Base-by-base conservation (phyloP, 92 coral and sea anemone genomes). In the Muricea muricata region DNA sequence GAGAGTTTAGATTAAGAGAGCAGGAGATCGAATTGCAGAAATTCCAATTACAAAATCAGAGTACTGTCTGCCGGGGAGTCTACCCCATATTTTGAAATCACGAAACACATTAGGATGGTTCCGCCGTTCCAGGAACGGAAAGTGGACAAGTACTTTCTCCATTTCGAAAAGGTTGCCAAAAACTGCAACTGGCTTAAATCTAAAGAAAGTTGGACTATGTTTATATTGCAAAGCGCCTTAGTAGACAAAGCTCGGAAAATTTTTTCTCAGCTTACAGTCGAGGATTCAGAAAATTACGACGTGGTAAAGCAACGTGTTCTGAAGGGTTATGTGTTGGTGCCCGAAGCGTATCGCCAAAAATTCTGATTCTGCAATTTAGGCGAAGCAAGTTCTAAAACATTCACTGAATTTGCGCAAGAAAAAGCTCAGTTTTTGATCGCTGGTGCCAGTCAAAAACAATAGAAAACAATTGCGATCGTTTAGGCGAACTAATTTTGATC, bases 331-430 rank as follows among this genome's bases (percentile, higher is more conserved):
- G 83, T 83, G 66, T 48, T 84, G 73, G 90, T 90, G n/a, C 93
- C 90, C 7, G 93, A 86, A 47, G 92, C 92, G 7, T 85, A 89
- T 56, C 85, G 92, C 40, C 92, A 90, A 73, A 90, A 90, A 39
- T 90, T 87, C 55, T 31, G 88, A 39, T 90, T 87, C 55, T 31
- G 88, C 4, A 86, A 18, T 20, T 77, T 5, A 15, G 54, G 21
- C 40, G 87, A 90, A 84, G 17, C 4, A 68, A 48, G 73, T 18
- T 56, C 13, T 7, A 48, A 90, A 58, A 90, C 89, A 0, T 90
- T 82, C 46, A 65, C 71, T 10, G 87, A 90, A 73, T 90, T 90
- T 84, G 88, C 86, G 65, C 79, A 63, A 50, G 45, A n/a, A 0
- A 83, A 87, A 23, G 89, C 70, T 29, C 90, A 82, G 71, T 60